These are phyloP conservation scores for Colinus virginianus DNA, from an alignment of 2,113 vertebrate genomes.

Conservation along the genomic window DNA sequence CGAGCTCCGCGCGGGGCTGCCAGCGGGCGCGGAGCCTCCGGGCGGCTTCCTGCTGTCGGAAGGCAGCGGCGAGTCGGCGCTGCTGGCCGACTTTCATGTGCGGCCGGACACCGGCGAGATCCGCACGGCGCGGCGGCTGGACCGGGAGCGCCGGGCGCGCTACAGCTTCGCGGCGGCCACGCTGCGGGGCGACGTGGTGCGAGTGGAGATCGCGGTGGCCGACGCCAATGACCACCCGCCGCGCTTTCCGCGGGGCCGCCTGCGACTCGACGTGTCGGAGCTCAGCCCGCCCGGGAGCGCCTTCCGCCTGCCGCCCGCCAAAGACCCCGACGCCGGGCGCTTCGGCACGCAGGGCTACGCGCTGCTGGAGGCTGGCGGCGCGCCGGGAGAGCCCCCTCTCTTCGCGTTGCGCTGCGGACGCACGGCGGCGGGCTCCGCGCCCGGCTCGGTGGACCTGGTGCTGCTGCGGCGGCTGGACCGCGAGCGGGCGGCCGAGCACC, in stretches of 20 bases:
- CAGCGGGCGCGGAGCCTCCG: conserved; percentile 24
- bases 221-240: conserved; percentile 93
- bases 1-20: conserved; percentile 84
- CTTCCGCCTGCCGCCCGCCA: conserved; percentile 86
- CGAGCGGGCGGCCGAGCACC: conserved; percentile 80
- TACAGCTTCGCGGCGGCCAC: conserved; percentile 92
- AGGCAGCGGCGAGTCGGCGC: conserved; percentile 86
- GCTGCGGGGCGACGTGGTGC: conserved; percentile 86
- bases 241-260: conserved; percentile 75
- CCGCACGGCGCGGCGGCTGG: conserved; percentile 86
- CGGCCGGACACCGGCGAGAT: conserved; percentile 89
- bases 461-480: conserved; percentile 83
- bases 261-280: conserved; percentile 86
- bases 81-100: conserved; percentile 90
- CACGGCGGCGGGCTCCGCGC: not conserved
- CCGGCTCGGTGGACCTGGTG: conserved; percentile 82
- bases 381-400: not conserved
- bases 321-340: conserved; percentile 84
- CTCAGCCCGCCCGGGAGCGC: conserved; percentile 82
- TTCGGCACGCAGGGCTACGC: conserved; percentile 87
- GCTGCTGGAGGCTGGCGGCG: conserved; percentile 51
- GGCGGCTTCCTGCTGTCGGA: conserved; percentile 92
- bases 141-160: conserved; percentile 84
- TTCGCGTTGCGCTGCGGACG: conserved; percentile 69
- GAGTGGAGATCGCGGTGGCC: conserved; percentile 84